Evolutionary conservation across 2,888 invertebrate species (phyloP), one percentile per base, ranked within the genome.

Genomic region (Apeira syringaria): DNA sequence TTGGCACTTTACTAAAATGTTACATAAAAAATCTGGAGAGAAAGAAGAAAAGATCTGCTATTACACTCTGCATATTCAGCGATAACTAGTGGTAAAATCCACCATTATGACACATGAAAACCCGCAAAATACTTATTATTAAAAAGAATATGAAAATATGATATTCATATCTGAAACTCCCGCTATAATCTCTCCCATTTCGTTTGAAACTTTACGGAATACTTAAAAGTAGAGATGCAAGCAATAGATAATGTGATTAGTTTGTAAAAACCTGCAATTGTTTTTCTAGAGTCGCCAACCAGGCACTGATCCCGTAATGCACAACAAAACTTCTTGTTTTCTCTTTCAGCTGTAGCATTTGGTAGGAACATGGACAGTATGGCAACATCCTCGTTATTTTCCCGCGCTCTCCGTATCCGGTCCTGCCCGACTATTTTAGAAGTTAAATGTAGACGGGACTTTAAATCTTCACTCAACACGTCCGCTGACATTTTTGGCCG

Each of bases 371-470:
- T 96, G 55, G 96, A 95, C 62, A 97, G 88, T 62, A 97, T 93
- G 37, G 97, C 97, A 48, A 97, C 93, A 86, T 97, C 97, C 85
- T 97, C 96, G 80, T 96, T 95, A 73, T 94, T 94, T 64, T 96
- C 95, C 83, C 94, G 92, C 50, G 96, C 95, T 71, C 93, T 92
- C 60, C 93, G 92, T 68, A 96, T 95, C 74, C 95, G 91, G 8
- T 96, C 96, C 66, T 94, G 94, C n/a, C 96, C 96, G 35, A 95
- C 94, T 22, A 94, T 96, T 89, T 95, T 96, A 33, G 94, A 94
- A 56, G 93, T 93, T 74, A 96, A 90, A 79, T 94, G 92, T 55
- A 94, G 82, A 57, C 93, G 91, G 42, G 94, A 91, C 80, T 94
- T 94, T 73, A 96, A 92, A 75, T 96, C 94, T 65, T 94, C 94